Conservation (phyloP, 1,140 invertebrate species). For the Macrosteles quadrilineatus region DNA sequence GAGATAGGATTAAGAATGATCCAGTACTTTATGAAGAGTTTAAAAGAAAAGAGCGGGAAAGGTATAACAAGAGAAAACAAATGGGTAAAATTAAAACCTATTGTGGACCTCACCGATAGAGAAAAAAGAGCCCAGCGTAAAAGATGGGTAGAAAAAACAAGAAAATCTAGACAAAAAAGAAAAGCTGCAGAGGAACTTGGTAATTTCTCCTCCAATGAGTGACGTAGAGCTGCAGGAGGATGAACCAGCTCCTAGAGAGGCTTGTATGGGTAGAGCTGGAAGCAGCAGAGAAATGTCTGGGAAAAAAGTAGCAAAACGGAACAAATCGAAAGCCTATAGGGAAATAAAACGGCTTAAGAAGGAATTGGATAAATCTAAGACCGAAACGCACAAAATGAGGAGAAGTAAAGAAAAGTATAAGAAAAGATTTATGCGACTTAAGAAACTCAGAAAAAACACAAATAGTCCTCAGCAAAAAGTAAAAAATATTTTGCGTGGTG, state of each 20-base stretch:
- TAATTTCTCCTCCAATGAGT: conserved; percentile 19
- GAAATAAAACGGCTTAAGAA: conserved; percentile 17
- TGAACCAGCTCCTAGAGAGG: neutral
- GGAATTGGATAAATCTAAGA: conserved; percentile 13
- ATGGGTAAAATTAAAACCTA: neutral
- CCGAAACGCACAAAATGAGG: neutral
- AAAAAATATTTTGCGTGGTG: conserved; percentile 21
- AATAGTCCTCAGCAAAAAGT: conserved; percentile 28
- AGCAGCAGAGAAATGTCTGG: conserved; percentile 26
- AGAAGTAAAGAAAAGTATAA: conserved; percentile 27
- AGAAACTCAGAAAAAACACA: conserved; percentile 16
- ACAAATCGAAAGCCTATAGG: conserved; percentile 28
- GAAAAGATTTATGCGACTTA: conserved; percentile 16
- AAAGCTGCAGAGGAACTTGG: conserved; percentile 26
- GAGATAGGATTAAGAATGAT: neutral
- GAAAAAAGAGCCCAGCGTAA: conserved; percentile 15
- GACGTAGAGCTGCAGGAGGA: conserved; percentile 14
- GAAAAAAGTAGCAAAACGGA: conserved; percentile 9
- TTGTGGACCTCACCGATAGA: neutral
- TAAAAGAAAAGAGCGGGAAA: conserved; percentile 13
- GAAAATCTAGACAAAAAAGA: conserved; percentile 18
- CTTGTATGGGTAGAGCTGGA: neutral
- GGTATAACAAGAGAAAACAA: neutral
- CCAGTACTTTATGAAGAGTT: neutral
- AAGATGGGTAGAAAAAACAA: conserved; percentile 26